Base-by-base conservation (phyloP, 2,113 vertebrate species). In the Ranitomeya imitator region DNA sequence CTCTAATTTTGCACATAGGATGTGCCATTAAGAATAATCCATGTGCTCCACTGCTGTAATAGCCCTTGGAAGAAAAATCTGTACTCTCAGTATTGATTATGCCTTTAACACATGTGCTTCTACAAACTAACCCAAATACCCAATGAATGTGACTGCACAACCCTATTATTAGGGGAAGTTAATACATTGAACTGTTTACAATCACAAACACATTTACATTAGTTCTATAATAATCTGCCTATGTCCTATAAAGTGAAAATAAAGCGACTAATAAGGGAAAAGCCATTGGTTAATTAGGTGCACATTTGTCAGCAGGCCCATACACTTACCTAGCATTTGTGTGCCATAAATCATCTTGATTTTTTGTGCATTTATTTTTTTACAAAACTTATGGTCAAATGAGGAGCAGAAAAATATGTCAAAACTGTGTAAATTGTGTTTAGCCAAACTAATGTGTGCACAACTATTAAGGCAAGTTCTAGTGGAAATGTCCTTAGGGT, bases 21-120 rank as follows among this genome's bases (percentile, higher is more conserved):
- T 67, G n/a, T 69, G 13, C 71, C 51, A 84, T 84, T 84, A 84
- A 26, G 65, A 51, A 84, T 71, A 84, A 84, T 84, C 65, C 63
- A 84, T 84, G 45, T 52, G 55, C 82, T 54, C 52, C 60, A 71
- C 14, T 52, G n/a, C 3, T 83, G n/a, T 84, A 84, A 84, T 71
- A 55, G 82, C 63, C 9, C 51, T 55, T 54, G 45, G 65, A 82
- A 69, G 37, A 83, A 19, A 14, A 69, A 65, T 67, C 10, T 69
- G 81, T 15, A 7, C 63, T 84, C 61, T 80, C 26, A 37, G 79
- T 69, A 83, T 83, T 83, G 63, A 84, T 84, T 61, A 60, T 61
- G 23, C 14, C 23, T 60, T 61, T 31, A 61, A 81, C 79, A 81
- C 79, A 60, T 80, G 79, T 37, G 55, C 54, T 26, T 31, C 37